Base-by-base conservation (phyloP, 2,113 vertebrate genomes). In the Dunckerocampus dactyliophorus region DNA sequence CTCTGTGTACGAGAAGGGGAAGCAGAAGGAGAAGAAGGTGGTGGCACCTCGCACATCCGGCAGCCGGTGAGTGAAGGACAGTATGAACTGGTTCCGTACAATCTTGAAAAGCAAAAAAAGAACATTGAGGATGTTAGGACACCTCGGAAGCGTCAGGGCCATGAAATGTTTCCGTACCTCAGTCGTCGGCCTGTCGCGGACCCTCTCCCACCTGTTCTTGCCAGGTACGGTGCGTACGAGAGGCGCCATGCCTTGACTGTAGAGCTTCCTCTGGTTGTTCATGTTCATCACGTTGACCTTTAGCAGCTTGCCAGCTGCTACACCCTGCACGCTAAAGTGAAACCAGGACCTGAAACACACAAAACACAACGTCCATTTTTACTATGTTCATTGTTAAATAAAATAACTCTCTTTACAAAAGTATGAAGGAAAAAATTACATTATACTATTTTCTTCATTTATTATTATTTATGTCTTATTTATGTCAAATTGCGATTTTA, bases 211-310 rank as follows among this genome's bases (percentile, higher is more conserved):
- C 51, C 93, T 93, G 1, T 91, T 90, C 54, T 91, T 90, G 31
- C 88, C 74, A 2, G 96, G 96, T 63, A 93, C 46, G 1, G 95
- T 94, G 34, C 92, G 92, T 39, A 98, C 96, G 0, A 99, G 92
- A 4, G 96, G 95, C 8, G 94, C 75, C 96, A 98, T 98, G 67
- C 97, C 97, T 86, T 99, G 96, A 6, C 93, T 93, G 73, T 99
- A 99, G 8, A 99, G 92, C 78, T 95, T 96, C 85, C 93, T 96
- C 84, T 99, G 97, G 72, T 97, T 97, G 85, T 99, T 99, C 95
- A 98, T 97, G 86, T 99, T 99, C 89, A 96, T 92, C 57, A 99
- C 89, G 64, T 96, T 96, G 75, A 99, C 92, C 86, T 97, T 98
- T 72, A 98, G 90, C 46, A 95, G 72, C 80, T 94, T 98, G 2